Conservation (phyloP, 2,888 invertebrate genomes). For the Tanypteryx hageni region DNA sequence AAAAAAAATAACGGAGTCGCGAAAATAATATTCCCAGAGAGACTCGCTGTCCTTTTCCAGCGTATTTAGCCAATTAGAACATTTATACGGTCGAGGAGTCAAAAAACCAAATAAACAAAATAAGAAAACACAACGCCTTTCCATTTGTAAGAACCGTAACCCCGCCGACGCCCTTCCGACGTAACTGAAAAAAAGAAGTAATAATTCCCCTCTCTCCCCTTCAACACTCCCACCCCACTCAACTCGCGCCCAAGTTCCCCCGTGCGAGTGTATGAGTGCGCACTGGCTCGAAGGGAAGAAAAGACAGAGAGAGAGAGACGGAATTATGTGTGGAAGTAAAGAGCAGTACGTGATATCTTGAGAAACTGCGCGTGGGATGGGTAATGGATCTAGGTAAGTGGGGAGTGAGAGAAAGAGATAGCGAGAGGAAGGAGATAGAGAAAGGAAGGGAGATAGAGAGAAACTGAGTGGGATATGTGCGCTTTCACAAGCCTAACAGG, state of each 20-base stretch:
- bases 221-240: no score
- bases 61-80: conserved; percentile 39
- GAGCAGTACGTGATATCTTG: conserved; percentile 10
- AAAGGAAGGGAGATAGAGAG: background rate
- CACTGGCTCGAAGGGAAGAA: background rate
- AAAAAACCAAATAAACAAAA: background rate
- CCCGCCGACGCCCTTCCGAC: background rate
- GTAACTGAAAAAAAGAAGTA: background rate
- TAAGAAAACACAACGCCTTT: background rate
- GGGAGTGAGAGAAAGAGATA: background rate
- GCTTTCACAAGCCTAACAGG: background rate
- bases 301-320: background rate
- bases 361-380: background rate
- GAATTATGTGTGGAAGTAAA: background rate
- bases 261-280: no score
- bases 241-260: no score
- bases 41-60: background rate
- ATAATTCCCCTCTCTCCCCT: no score
- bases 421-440: background rate
- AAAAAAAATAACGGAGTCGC: background rate
- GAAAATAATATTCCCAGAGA: background rate
- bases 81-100: background rate
- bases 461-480: background rate
- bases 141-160: background rate
- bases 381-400: conserved; percentile 24